These are phyloP conservation scores for Oncorhynchus tshawytscha DNA, from an alignment of 2,113 vertebrate genomes.

Conservation along the genomic window DNA sequence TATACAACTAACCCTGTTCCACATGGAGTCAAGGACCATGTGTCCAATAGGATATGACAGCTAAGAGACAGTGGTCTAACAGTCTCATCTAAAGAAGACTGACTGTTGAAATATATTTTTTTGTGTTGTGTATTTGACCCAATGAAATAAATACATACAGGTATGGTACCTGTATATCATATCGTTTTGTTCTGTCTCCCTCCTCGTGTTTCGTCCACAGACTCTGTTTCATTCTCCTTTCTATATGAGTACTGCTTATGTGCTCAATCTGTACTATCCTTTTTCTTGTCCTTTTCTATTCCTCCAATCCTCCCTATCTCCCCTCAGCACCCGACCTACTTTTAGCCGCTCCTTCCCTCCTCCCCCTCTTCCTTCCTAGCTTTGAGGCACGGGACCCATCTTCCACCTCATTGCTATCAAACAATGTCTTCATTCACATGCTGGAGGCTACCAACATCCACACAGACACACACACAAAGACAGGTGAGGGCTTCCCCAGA, in stretches of 20 bases:
- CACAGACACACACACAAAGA: constrained; percentile 17
- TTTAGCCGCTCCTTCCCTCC: constrained; percentile 14
- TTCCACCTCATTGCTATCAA: constrained; percentile 68
- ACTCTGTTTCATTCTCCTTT: constrained; percentile 29
- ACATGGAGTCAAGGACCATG: constrained; percentile 15
- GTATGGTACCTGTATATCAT: not conserved
- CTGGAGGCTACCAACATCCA: constrained; percentile 26
- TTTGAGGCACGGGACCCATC: constrained; percentile 46
- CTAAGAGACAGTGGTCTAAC: not conserved
- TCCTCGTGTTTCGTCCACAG: not conserved
- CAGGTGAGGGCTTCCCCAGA: constrained; percentile 50
- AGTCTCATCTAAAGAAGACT: not conserved
- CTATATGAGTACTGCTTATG: not conserved
- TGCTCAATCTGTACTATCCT: not conserved
- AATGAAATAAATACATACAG: not conserved
- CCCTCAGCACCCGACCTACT: constrained; percentile 29
- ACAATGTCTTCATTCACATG: constrained; percentile 71
- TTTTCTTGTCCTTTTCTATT: constrained; percentile 36
- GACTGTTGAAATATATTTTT: not conserved
- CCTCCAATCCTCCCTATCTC: constrained; percentile 44
- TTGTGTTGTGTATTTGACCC: not conserved
- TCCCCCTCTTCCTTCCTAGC: constrained; percentile 27
- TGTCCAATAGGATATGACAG: constrained; percentile 8
- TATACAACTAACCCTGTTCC: not conserved
- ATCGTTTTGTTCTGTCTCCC: not conserved